Evolutionary conservation across 2,888 invertebrate species (phyloP), one percentile per base, ranked within the genome.

Genomic region (Ectobius pallidus): DNA sequence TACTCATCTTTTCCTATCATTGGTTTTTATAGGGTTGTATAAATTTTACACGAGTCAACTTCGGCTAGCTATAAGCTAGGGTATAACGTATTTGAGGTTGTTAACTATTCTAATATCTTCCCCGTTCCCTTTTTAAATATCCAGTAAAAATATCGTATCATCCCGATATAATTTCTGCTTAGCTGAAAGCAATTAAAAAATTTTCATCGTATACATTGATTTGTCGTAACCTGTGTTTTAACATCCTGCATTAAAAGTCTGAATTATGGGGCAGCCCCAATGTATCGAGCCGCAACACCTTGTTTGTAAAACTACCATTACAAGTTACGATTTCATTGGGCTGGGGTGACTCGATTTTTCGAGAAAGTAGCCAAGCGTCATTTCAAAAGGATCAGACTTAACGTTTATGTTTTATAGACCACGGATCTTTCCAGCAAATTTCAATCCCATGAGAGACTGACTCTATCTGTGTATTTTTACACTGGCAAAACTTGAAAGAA

Each of bases 91-190:
- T 30, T 32, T 58, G 27, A 58, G 32, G 58, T 9, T 58, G 58
- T 20, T 58, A 58, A 58, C 9, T 30, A 46, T 18, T n/a, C 46
- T 46, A 30, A 65, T 65, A 42, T 14, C 46, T 46, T 25, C 20
- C 14, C 16, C 65, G 6, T 25, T 25, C n/a, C 25, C 25, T 61
- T n/a, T 65, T 65, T 65, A 65, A 44, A 65, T 65, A 65, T 44
- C 46, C 65, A 65, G 65, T 65, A 46, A 65, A 65, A 27, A 65
- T 46, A 27, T 65, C 65, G 46, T 16, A 44, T 58, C 30, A 46
- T 46, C 44, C 46, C 22, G 14, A 14, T 65, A 65, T 65, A 65
- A 65, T 65, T 65, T 65, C 65, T 65, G 65, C 65, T 65, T 65
- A 65, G 46, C 65, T 27, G 25, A 30, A 44, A 65, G 65, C 27